phyloP scores from a whole-genome alignment of 2,888 invertebrate genomes.

The Pinctada fucata region DNA sequence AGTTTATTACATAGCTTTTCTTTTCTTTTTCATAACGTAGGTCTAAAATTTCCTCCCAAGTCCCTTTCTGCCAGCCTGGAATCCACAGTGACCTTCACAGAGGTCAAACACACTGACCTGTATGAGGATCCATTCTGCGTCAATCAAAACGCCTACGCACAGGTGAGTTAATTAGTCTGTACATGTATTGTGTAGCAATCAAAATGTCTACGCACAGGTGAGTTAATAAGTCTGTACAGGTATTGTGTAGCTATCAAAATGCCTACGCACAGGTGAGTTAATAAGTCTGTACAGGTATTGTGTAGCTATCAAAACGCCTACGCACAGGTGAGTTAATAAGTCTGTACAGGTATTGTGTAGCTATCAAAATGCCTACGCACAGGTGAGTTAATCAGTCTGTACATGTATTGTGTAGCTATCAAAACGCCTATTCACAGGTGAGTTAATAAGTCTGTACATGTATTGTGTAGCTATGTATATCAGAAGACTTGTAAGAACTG shows the following conservation, averaged over 20 bases:
- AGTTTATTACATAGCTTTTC: too few relatives aligned
- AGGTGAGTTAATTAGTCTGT: conserved; percentile 58
- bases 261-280: conserved; percentile 67
- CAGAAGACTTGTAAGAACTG: too few relatives aligned
- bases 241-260: conserved; percentile 70
- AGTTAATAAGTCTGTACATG: too few relatives aligned
- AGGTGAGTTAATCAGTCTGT: conserved; percentile 49
- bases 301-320: conserved; percentile 71
- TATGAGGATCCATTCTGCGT: conserved; percentile 69
- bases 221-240: conserved; percentile 55
- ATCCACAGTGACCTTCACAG: conserved; percentile 57
- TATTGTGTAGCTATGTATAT: conserved; percentile 63
- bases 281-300: conserved; percentile 63
- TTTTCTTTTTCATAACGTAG: conserved; percentile 37
- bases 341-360: conserved; percentile 56
- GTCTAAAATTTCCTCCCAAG: conserved; percentile 68
- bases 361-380: conserved; percentile 70
- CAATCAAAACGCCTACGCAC: conserved; percentile 70
- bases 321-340: conserved; percentile 61
- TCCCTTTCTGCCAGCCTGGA: conserved; percentile 62
- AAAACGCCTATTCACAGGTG: conserved; percentile 71
- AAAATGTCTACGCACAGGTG: conserved; percentile 71
- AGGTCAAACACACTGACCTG: conserved; percentile 33
- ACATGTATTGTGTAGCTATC: conserved; percentile 64
- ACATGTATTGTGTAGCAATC: conserved; percentile 69